A percentile compares a stretch with the other conserved stretches of the same genome.
phyloP scores from a whole-genome alignment of 2,113 vertebrate species.

The Poecile atricapillus region DNA sequence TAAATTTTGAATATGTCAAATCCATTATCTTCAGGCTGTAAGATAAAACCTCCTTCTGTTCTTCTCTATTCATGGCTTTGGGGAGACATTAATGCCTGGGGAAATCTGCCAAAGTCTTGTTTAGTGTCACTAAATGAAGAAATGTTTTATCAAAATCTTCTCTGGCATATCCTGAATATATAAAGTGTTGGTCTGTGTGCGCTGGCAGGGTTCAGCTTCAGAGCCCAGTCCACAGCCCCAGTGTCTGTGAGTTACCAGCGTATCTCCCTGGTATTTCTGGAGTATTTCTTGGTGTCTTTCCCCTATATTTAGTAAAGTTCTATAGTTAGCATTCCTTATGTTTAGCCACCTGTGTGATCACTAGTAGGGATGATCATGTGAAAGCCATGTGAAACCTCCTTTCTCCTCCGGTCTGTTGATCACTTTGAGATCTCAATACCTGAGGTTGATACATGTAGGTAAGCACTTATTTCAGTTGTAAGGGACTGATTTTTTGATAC shows the following conservation, averaged over 20 bases:
- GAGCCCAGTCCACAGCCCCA: background rate
- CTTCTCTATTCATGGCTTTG: background rate
- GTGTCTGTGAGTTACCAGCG: background rate
- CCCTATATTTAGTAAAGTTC: background rate
- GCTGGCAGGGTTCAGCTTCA: background rate
- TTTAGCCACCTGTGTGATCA: slow-evolving; percentile 8
- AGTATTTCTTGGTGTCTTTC: background rate
- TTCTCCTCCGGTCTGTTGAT: background rate
- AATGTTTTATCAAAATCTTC: background rate
- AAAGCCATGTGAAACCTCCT: background rate
- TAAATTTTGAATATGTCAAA: background rate
- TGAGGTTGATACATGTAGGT: background rate
- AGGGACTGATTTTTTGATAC: background rate
- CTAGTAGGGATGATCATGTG: background rate
- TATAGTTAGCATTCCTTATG: slow-evolving; percentile 7
- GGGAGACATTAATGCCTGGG: background rate
- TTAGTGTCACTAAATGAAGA: background rate
- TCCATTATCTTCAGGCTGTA: background rate
- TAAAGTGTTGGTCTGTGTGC: background rate
- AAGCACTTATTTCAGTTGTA: background rate
- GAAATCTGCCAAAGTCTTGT: background rate
- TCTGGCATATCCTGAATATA: background rate
- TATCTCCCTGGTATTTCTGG: background rate
- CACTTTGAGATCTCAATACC: background rate
- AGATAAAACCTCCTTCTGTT: background rate